These are phyloP conservation scores for Tyrannus savana DNA, from an alignment of 2,113 vertebrate genomes.

Conservation along the genomic window DNA sequence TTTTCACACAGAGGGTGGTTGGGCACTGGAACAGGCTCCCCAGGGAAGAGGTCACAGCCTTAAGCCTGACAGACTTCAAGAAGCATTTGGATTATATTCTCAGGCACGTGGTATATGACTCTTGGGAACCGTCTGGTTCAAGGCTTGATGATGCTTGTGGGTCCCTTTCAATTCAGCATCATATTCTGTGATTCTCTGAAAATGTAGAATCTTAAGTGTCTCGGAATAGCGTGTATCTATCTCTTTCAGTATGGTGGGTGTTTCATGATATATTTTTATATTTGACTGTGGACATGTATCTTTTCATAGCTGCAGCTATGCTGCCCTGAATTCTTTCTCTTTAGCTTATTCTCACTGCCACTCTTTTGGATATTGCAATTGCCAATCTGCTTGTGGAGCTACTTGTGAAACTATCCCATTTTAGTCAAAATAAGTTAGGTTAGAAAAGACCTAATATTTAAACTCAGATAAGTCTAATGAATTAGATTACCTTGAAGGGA, in stretches of 20 bases:
- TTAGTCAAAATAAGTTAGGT: background rate
- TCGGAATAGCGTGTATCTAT: background rate
- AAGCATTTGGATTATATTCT: background rate
- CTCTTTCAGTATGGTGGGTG: background rate
- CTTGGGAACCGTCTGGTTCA: background rate
- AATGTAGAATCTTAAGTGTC: background rate
- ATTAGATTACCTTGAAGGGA: background rate
- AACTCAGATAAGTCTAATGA: background rate
- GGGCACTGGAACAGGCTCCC: background rate
- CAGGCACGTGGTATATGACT: background rate
- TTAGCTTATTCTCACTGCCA: background rate
- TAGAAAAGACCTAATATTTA: background rate
- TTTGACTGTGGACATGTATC: background rate
- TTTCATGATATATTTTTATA: background rate
- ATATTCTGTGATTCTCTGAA: background rate
- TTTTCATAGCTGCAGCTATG: background rate
- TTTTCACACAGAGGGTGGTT: background rate
- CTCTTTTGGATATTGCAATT: background rate
- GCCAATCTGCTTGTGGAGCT: background rate
- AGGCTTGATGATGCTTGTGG: background rate
- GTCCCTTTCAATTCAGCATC: background rate
- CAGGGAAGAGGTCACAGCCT: background rate
- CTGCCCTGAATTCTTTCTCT: background rate
- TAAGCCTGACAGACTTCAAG: background rate
- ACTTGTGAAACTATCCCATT: background rate